phyloP scores from a whole-genome alignment of 2,797 vertebrate genomes.

The Peromyscus nudipes region DNA sequence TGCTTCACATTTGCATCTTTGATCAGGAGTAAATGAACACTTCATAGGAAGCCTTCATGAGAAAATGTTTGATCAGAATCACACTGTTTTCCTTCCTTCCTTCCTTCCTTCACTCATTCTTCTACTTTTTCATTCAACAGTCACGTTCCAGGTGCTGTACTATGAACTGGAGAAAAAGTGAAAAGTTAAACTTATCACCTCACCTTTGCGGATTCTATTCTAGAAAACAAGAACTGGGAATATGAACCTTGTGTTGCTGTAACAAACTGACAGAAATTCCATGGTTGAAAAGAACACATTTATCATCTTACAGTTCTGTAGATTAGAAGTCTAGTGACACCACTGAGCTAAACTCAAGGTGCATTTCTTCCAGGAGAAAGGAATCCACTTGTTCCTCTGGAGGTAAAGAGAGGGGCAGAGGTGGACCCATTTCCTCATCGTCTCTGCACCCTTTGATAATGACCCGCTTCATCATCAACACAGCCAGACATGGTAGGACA shows the following conservation, averaged over 20 bases:
- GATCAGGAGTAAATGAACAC: constrained; percentile 6
- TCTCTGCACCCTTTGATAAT: background rate
- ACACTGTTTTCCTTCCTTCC: background rate
- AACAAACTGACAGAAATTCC: background rate
- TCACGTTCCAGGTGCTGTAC: background rate
- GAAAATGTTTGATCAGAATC: constrained; percentile 37
- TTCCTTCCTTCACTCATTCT: constrained; percentile 14
- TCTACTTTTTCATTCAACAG: constrained; percentile 14
- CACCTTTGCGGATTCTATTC: background rate
- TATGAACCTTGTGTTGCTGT: background rate
- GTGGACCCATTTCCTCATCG: background rate
- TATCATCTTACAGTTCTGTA: background rate
- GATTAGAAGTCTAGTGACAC: background rate
- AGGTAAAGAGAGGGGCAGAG: background rate
- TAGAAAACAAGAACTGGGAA: background rate
- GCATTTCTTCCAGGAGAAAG: background rate
- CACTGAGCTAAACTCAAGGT: background rate
- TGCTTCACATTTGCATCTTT: constrained; percentile 34
- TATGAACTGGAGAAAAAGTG: background rate
- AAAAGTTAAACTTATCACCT: background rate
- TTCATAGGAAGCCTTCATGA: background rate
- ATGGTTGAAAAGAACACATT: background rate
- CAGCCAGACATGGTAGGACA: background rate
- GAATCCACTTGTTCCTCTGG: background rate
- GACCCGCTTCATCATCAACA: background rate